phyloP scores from a whole-genome alignment of 2,888 invertebrate species.

The Spodoptera exigua region DNA sequence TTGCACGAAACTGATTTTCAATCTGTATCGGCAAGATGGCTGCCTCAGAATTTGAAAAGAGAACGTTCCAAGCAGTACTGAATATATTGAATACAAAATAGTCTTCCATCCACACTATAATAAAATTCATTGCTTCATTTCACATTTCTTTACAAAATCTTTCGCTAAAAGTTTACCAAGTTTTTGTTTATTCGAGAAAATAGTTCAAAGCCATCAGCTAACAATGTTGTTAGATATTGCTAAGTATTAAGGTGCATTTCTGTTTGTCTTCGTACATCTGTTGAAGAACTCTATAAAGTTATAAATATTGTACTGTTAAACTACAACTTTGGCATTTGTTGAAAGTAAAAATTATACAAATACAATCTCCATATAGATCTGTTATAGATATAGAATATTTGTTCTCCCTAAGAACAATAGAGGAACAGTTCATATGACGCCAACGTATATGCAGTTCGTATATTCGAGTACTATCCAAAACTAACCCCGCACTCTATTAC shows the following conservation, averaged over 20 bases:
- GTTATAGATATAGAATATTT: background rate
- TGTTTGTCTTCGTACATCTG: no score
- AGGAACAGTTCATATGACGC: slow-evolving; percentile 6
- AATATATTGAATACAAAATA: slow-evolving; percentile 45
- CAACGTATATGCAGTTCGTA: slow-evolving; percentile 19
- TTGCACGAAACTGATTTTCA: slow-evolving; percentile 47
- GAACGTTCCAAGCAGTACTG: slow-evolving; percentile 1
- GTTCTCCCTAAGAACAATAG: background rate
- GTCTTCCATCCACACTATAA: slow-evolving; percentile 23
- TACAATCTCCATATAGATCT: slow-evolving; percentile 6
- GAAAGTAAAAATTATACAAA: background rate
- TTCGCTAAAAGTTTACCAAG: background rate
- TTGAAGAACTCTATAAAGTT: no score
- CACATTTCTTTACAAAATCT: slow-evolving; percentile 1
- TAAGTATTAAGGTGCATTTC: no score
- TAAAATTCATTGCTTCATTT: background rate
- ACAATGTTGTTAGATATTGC: no score
- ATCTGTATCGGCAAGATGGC: slow-evolving; percentile 42
- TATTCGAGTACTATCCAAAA: slow-evolving; percentile 15
- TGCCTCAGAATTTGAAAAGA: slow-evolving; percentile 42
- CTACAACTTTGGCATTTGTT: no score
- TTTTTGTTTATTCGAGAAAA: background rate
- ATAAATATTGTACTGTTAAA: no score
- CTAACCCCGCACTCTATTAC: slow-evolving; percentile 6
- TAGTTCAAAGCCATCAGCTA: no score